Percentiles rank a stretch among this genome's conserved stretches.
Evolutionary conservation across 2,797 vertebrate species (phyloP).

Genomic region (Pogonophryne albipinna): DNA sequence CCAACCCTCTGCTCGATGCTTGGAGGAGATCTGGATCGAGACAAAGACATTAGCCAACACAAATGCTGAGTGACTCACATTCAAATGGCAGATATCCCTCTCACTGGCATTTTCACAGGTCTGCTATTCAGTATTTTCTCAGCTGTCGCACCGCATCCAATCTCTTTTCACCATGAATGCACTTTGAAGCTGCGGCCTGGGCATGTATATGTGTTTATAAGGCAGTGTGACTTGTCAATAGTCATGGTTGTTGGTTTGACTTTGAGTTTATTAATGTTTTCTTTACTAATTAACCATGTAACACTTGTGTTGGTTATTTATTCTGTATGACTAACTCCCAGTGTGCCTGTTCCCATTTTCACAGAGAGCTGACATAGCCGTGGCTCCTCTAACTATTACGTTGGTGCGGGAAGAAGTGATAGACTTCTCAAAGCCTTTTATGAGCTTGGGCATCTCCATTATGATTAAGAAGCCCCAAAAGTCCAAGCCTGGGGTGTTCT

Average conservation of each 20-base stretch:
- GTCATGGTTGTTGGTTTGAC: constrained; percentile 32
- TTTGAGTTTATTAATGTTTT: constrained; percentile 31
- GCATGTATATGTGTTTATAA: constrained; percentile 14
- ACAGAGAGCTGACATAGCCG: constrained; percentile 99
- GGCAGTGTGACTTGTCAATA: constrained; percentile 9
- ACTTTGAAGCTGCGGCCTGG: constrained; percentile 33
- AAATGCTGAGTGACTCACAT: constrained; percentile 77
- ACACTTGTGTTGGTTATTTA: constrained; percentile 32
- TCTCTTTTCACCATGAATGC: constrained; percentile 55
- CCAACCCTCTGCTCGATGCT: constrained; percentile 69
- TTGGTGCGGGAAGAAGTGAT: constrained; percentile 99
- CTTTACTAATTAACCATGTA: constrained; percentile 25
- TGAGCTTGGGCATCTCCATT: constrained; percentile 99
- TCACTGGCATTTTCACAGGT: constrained; percentile 40
- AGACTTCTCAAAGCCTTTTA: constrained; percentile 99
- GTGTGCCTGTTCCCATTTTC: constrained; percentile 83
- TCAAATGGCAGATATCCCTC: constrained; percentile 66
- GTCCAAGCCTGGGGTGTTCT: constrained; percentile 98
- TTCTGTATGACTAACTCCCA: constrained; percentile 63
- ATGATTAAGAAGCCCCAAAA: constrained; percentile 99
- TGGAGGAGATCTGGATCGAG: constrained; percentile 70
- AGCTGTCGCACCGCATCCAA: constrained; percentile 25
- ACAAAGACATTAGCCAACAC: constrained; percentile 76
- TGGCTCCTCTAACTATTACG: constrained; percentile 98
- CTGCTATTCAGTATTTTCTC: constrained; percentile 38